phyloP scores from a whole-genome alignment of 2,113 vertebrate genomes.

The Silurus glanis region DNA sequence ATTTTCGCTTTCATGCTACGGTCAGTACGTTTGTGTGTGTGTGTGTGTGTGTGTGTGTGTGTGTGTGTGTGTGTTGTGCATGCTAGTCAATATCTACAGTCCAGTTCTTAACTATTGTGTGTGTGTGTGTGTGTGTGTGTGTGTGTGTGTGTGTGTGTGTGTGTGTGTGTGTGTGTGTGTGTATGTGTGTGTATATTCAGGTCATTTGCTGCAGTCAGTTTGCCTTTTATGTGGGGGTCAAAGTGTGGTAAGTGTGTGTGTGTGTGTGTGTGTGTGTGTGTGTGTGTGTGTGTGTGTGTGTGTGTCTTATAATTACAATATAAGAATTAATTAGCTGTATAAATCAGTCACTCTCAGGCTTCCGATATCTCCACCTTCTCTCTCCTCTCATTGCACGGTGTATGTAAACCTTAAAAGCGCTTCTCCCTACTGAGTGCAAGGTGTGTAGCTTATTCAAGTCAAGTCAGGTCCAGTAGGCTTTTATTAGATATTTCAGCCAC shows the following conservation, averaged over 20 bases:
- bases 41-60: no score
- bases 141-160: background rate
- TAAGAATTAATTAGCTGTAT: background rate
- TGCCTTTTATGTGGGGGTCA: no score
- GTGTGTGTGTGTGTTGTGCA: background rate
- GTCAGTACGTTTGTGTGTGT: no score
- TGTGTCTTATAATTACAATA: background rate
- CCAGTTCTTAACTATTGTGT: background rate
- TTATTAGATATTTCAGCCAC: no score
- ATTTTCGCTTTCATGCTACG: no score
- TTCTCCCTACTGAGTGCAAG: background rate
- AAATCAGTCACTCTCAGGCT: background rate
- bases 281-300: background rate
- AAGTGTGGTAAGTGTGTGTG: background rate
- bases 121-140: slow-evolving; percentile 16
- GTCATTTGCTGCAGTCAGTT: no score
- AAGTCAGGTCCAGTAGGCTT: no score
- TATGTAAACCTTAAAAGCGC: background rate
- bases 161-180: slow-evolving; percentile 12
- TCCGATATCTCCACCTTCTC: background rate
- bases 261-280: slow-evolving; percentile 18
- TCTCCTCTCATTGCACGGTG: background rate
- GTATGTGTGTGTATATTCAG: background rate
- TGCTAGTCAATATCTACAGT: no score
- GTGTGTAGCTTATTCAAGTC: background rate